Evolutionary conservation across 2,113 vertebrate species (phyloP), one percentile per base, ranked within the genome.

Genomic region (Uropsilus gracilis): DNA sequence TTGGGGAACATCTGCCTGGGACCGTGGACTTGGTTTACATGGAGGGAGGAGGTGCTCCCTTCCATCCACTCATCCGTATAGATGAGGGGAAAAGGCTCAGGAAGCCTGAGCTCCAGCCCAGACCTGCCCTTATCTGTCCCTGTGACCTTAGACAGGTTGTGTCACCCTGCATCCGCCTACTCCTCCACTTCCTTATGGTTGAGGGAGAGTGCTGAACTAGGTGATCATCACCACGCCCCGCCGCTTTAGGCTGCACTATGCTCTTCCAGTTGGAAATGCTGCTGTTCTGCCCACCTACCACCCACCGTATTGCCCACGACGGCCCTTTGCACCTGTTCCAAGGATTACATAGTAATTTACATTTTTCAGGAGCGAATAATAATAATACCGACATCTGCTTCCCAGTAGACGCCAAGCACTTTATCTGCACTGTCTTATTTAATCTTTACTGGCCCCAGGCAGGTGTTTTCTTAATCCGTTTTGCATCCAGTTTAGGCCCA

Each of bases 1-100:
- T 84, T 88, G n/a, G 6, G 81, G 90, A 73, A 93, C 61, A 69
- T 93, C 68, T 68, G 28, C 46, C 57, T 42, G n/a, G 42, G 94
- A 71, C 53, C 68, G 0, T 0, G 66, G 90, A 5, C 46, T 83
- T 17, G 44, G 83, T 37, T 82, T 71, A 4, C 44, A 24, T 1
- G 0, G 66, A 73, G 88, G 64, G 66, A 68, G 26, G 68, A 55
- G 84, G 17, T 4, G 3, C 85, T 86, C 88, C 73, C 78, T 86
- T 76, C 69, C 5, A 1, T 34, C 84, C 75, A 22, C 12, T 12
- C 83, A 11, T 32, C 3, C 0, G 34, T 59, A 34, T 30, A 34
- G 81, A 77, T 8, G 12, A 66, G 53, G 80, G 48, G 77, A 81
- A 46, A 50, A 83, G 46, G 6, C 0, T 59, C 91, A 46, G 94